Percentiles rank a stretch among this genome's conserved stretches.
Evolutionary conservation across 2,888 invertebrate genomes (phyloP).

Genomic region (Dicyrtomina minuta): DNA sequence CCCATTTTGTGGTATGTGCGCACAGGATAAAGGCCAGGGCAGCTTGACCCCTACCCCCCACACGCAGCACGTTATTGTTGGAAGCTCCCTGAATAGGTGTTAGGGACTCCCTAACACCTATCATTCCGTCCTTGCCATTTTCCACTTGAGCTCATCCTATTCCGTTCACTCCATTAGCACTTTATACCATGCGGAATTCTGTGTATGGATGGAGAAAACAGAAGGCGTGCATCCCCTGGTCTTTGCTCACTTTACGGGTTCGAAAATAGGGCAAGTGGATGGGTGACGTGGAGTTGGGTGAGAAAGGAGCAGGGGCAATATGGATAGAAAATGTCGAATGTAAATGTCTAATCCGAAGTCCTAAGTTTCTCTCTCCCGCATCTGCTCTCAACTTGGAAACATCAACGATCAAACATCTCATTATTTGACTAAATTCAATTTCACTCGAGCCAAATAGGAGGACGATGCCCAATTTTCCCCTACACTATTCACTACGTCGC

Average conservation of each 20-base stretch:
- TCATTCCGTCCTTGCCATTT: not conserved
- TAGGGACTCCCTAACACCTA: not conserved
- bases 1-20: too few species aligned
- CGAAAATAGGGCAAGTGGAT: too few species aligned
- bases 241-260: too few species aligned
- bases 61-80: not conserved
- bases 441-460: slow-evolving; percentile 4
- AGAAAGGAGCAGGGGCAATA: too few species aligned
- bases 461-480: slow-evolving; percentile 13
- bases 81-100: too few species aligned
- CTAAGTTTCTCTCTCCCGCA: not conserved
- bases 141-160: too few species aligned
- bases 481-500: not conserved
- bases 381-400: not conserved
- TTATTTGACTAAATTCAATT: slow-evolving; percentile 11
- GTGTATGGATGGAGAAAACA: too few species aligned
- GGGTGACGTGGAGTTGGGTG: too few species aligned
- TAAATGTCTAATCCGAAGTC: not conserved
- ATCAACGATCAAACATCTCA: slow-evolving; percentile 16
- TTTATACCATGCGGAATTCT: too few species aligned
- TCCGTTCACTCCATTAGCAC: too few species aligned
- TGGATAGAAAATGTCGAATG: not conserved
- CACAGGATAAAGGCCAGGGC: not conserved
- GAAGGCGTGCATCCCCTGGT: too few species aligned
- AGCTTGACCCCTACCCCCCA: not conserved